Evolutionary conservation across 2,797 vertebrate genomes (phyloP), one percentile per base, ranked within the genome.

Genomic region (Coracias cyanogaster): DNA sequence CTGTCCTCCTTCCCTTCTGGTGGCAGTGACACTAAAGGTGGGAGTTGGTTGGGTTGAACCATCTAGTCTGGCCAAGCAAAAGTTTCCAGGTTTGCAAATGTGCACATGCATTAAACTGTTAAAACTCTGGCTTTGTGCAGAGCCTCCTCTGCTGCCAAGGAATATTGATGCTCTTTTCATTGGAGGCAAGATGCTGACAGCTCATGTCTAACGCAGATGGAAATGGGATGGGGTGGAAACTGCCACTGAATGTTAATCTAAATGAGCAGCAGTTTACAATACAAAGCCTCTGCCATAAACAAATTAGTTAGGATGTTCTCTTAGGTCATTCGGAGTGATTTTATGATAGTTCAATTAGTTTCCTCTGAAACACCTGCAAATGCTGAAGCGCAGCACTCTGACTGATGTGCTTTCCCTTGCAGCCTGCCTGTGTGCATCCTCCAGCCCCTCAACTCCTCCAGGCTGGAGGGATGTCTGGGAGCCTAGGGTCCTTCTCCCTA

Each of bases 281-380:
- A 61, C 54, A 89, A 83, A 92, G 77, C 52, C 21, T 87, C 43
- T 2, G 0, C 80, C 8, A 5, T 62, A 77, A 91, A 86, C 49
- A 93, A 70, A 96, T 77, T 49, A 94, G 57, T 65, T 86, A 77
- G 72, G 69, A 87, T 80, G 70, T 86, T 95, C 69, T 93, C 55
- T 89, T 71, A 93, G 72, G 78, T 96, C 26, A 9, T 51, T 81
- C 13, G 6, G 45, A 91, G 71, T 33, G 49, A 35, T 71, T 94
- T 95, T 91, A 15, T 49, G 82, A 41, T 67, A 33, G 55, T 69
- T 93, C 72, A 62, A 1, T 93, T 81, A 52, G 41, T 62, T 89
- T 86, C 58, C 76, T 65, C 37, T 0, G 0, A 81, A 84, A 91
- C 49, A 89, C 74, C 80, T 77, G 77, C 1, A 7, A 78, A 46